Evolutionary conservation across 64 coral and sea anemone genomes (phyloP), one percentile per base, ranked within the genome.

Genomic region (Montipora efflorescens): DNA sequence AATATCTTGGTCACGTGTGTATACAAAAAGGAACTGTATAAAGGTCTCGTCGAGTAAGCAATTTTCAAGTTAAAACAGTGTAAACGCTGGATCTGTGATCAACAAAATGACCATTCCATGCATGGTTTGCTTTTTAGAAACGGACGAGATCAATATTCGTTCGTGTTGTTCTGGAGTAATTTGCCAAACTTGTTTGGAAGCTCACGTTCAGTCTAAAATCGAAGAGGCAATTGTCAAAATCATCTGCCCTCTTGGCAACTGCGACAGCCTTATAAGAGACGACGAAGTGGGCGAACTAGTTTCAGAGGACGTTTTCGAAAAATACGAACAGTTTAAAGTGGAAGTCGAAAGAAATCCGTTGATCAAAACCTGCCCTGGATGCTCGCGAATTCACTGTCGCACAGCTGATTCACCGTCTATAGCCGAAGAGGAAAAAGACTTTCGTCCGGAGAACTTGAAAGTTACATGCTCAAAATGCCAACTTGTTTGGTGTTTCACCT

Each of bases 401-500:
- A 21, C 44, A 68, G 19, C 66, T 49, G 45, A 50, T 82, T 19
- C 22, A 74, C 6, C 47, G 61, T 49, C 36, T 64, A 12, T 4
- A 75, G 23, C 64, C 47, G 91, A 44, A 53, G 18, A 76, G 51
- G 87, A 96, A 84, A 58, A 78, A 69, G 73, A 76, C 15, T 57
- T 5, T 2, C 18, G 61, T 72, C 64, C 48, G 19, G 92, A 91
- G 9, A 84, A 89, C 18, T 67, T 77, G 47, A 94, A 97, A 94
- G 95, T 97, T 7, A 84, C 90, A 16, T 97, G 95, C 57, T 62
- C 77, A 43, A 93, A 94, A 55, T 97, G 95, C 84, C 88, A 87
- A 12, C 48, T 97, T 21, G 93, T 97, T 11, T 97, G 95, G 95
- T 97, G 95, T 88, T 97, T 94, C 46, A 81, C 87, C 14, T 97